phyloP scores from a whole-genome alignment of 2,113 vertebrate species.

The Ceyx cyanopectus region DNA sequence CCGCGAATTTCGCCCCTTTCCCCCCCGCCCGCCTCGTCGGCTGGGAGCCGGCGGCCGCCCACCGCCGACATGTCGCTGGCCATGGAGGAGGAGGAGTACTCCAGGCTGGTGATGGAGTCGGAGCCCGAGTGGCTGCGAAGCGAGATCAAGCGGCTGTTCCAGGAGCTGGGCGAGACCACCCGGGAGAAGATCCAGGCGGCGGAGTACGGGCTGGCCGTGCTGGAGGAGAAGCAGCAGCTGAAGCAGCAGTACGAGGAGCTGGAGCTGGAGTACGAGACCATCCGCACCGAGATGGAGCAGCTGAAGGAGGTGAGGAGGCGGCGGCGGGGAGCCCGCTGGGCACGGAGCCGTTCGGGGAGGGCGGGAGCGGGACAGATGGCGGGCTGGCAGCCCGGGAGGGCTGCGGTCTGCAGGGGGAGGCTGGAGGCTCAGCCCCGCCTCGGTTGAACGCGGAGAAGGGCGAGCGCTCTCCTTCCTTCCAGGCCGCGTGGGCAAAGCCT shows the following conservation, averaged over 20 bases:
- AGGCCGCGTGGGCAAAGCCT: neutral
- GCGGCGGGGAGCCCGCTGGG: neutral
- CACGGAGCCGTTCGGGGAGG: neutral
- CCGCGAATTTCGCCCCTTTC: neutral
- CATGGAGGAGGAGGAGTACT: conserved; percentile 85
- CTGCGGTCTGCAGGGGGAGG: neutral
- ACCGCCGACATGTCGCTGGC: conserved; percentile 76
- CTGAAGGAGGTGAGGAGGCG: conserved; percentile 88
- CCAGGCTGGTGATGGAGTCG: conserved; percentile 86
- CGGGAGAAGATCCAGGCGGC: conserved; percentile 97
- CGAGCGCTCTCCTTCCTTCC: neutral
- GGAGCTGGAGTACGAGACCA: conserved; percentile 90
- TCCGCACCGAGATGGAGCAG: conserved; percentile 91
- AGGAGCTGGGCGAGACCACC: conserved; percentile 92
- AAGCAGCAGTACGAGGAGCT: conserved; percentile 93
- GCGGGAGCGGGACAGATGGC: neutral
- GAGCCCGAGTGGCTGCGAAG: conserved; percentile 89
- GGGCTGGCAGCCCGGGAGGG: neutral
- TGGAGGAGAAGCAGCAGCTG: conserved; percentile 97
- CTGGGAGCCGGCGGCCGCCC: neutral
- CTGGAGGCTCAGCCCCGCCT: neutral
- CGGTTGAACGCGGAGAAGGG: neutral
- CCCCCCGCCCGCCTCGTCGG: neutral
- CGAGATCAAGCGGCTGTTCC: conserved; percentile 89
- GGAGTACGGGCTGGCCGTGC: conserved; percentile 93